Base-by-base conservation (phyloP, 2,888 invertebrate species). In the Amiota mariae region DNA sequence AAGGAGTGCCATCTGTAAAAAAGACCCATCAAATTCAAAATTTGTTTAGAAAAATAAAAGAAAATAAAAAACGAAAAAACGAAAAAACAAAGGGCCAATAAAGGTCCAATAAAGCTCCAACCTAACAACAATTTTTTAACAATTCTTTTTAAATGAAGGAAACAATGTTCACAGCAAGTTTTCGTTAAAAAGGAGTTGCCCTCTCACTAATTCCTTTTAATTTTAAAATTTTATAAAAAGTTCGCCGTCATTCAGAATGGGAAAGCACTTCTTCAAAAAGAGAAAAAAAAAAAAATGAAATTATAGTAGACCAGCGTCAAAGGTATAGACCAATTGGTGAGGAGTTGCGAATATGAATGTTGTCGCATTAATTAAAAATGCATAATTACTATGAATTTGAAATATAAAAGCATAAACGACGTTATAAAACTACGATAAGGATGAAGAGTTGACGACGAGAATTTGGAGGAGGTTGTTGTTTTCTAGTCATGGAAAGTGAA, bases 351-450 rank as follows among this genome's bases (percentile, higher is more conserved):
- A 51, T 10, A 46, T 10, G 36, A 68, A 68, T 54, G 51, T 18
- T 54, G 59, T 64, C 67, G 75, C 70, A 75, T 75, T 77, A 73
- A 77, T 77, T 77, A 77, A 77, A 77, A 77, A 75, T 77, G 73
- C 77, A 75, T 75, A 77, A 77, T 77, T 75, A 75, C 71, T 72
- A 70, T 73, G 73, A 77, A 77, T 75, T 77, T 75, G 13, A 73
- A 75, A 73, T 76, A 71, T 75, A 68, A 68, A 51, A 68, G 47
- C 46, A 13, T 48, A 24, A 67, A 67, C 51, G 49, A 18, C 47
- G 18, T 61, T 4, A 48, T 49, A 67, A 51, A 66, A 47, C 61
- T 36, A 36, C 36, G 36, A 36, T 36, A 36, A 36, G 36, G 36
- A 36, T 36, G 36, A 36, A 20, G 11, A 24, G 61, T 61, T 18